Evolutionary conservation across 35 echinoderm and acorn worm species (phyloP).

Genomic region (Apostichopus japonicus): DNA sequence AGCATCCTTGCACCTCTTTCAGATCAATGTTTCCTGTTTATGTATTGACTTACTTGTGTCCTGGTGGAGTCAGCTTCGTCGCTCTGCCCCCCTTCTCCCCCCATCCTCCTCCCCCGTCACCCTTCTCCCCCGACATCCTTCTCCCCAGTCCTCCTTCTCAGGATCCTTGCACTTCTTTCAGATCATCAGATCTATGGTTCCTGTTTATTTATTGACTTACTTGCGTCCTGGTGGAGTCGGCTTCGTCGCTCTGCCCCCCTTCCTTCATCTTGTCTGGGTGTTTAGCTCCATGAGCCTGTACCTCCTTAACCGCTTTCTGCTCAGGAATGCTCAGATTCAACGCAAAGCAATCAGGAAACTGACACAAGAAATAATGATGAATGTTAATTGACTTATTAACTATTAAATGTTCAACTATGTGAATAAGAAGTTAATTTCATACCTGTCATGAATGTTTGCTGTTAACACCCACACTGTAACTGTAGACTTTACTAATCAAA

Average conservation of each 20-base stretch:
- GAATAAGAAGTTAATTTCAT: too few relatives aligned
- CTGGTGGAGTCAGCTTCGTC: slow-evolving; percentile 95
- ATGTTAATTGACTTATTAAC: too few relatives aligned
- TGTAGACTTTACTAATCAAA: too few relatives aligned
- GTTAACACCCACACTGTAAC: too few relatives aligned
- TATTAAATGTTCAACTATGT: too few relatives aligned
- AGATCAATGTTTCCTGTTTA: too few relatives aligned
- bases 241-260: slow-evolving; percentile 99
- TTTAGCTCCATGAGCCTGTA: slow-evolving; percentile 69
- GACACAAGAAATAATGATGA: background rate
- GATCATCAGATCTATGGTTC: too few relatives aligned
- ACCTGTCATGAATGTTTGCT: too few relatives aligned
- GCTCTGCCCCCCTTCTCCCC: slow-evolving; percentile 93
- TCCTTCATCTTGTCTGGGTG: slow-evolving; percentile 92
- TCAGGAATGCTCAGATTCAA: slow-evolving; percentile 92
- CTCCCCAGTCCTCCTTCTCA: background rate
- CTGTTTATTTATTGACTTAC: slow-evolving; percentile 47
- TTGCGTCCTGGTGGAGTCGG: slow-evolving; percentile 83
- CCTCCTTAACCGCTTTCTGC: slow-evolving; percentile 80
- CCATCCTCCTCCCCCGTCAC: too few relatives aligned
- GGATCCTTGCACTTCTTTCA: too few relatives aligned
- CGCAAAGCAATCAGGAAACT: slow-evolving; percentile 84
- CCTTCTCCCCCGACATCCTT: too few relatives aligned
- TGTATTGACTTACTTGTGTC: slow-evolving; percentile 67
- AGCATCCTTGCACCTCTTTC: too few relatives aligned